phyloP scores from a whole-genome alignment of 2,888 invertebrate species.

The Torymus aiolomorphi region DNA sequence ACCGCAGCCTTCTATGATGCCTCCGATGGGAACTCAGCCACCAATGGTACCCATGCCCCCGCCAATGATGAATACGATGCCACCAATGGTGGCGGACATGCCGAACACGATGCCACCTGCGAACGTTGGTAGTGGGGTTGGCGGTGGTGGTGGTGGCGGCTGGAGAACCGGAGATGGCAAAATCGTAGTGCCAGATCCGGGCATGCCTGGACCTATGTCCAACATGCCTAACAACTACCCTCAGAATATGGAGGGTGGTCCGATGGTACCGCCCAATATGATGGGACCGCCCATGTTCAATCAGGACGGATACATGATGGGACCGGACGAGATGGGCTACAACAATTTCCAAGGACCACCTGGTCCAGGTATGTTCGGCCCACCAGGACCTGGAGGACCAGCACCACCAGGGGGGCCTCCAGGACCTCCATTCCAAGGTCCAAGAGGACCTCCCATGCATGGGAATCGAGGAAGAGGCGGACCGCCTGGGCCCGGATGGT shows the following conservation, averaged over 20 bases:
- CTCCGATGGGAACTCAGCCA: conserved; percentile 65
- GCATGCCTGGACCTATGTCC: conserved; percentile 65
- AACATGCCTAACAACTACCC: conserved; percentile 67
- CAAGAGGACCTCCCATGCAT: conserved; percentile 68
- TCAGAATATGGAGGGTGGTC: conserved; percentile 70
- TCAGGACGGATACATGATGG: conserved; percentile 72
- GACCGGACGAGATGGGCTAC: conserved; percentile 70
- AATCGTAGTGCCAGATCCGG: conserved; percentile 72
- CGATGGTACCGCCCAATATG: conserved; percentile 74
- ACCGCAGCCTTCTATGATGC: conserved; percentile 49
- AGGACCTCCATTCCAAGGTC: conserved; percentile 67
- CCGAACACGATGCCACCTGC: conserved; percentile 61
- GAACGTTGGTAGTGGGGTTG: conserved; percentile 58
- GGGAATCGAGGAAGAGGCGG: conserved; percentile 72
- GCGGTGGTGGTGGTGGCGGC: conserved; percentile 74
- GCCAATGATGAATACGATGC: conserved; percentile 66
- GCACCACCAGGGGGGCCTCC: conserved; percentile 54
- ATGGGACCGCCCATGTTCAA: conserved; percentile 74
- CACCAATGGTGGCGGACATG: conserved; percentile 75
- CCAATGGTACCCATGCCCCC: conserved; percentile 64
- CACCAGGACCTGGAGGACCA: conserved; percentile 67
- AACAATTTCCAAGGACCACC: conserved; percentile 69
- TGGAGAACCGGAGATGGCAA: conserved; percentile 77
- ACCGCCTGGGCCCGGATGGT: conserved; percentile 73
- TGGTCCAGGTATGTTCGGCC: conserved; percentile 70